Base-by-base conservation (phyloP, 2,797 vertebrate genomes). In the Mallotus villosus region DNA sequence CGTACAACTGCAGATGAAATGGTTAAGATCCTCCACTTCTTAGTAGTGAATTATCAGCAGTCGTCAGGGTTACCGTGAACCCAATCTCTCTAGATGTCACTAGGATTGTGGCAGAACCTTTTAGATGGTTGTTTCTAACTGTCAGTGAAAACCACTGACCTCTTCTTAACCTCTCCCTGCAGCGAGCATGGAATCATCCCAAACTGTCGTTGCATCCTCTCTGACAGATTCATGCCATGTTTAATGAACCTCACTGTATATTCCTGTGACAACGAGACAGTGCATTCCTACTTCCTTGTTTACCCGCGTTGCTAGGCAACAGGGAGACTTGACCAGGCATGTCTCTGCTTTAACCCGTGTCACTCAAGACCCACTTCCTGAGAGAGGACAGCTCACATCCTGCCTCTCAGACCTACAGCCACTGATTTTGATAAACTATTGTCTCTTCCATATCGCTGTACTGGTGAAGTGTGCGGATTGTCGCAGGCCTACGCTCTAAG, bases 401-500 rank as follows among this genome's bases (percentile, higher is more conserved):
- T 16, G 21, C 46, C 63, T 17, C 51, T 55, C 51, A 55, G 51
- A 65, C 41, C 37, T 51, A 5, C 21, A 66, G 21, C 22, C 24
- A 22, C 21, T 25, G 63, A 25, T 51, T 25, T 49, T 25, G 63
- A 66, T n/a, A 51, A 66, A 51, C 41, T 24, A 8, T 25, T 17
- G 37, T 19, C 34, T 21, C 21, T 63, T 22, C 37, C 63, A 0
- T 24, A 46, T 46, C 21, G 41, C 37, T 24, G 29, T 49, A 16
- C 51, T 55, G 66, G 14, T 55, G 51, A 55, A 67, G 65, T 32
- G 65, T 27, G 8, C n/a, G 53, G 17, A 68, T 57, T 57, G 51
- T 57, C 19, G 17, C 66, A 1, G 49, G 51, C 25, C 66, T 22
- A 55, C 4, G 4, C 66, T 57, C 66, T 66, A 68, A 68, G 66